Conservation (phyloP, 1,140 invertebrate genomes). For the Eumaeus atala region DNA sequence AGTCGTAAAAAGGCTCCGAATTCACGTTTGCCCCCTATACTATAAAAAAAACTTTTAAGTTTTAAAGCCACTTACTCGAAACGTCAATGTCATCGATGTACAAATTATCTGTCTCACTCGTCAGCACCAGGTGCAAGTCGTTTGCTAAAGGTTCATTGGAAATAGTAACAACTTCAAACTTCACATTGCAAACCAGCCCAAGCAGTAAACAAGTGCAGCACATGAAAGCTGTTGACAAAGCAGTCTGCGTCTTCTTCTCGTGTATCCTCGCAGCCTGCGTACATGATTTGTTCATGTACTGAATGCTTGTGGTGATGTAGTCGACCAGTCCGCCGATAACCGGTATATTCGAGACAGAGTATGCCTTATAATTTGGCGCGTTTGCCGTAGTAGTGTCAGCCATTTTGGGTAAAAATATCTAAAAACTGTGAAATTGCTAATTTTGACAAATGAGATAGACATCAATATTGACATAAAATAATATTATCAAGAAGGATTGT, state of each 20-base stretch:
- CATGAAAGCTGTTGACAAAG: slow-evolving; percentile 46
- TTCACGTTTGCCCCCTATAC: too few relatives aligned
- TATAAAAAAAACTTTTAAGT: too few relatives aligned
- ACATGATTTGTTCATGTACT: slow-evolving; percentile 45
- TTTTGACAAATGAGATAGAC: too few relatives aligned
- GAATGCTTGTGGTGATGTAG: slow-evolving; percentile 44
- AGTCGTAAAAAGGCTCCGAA: too few relatives aligned
- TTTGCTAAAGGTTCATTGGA: slow-evolving; percentile 41
- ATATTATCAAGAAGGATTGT: too few relatives aligned
- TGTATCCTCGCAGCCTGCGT: slow-evolving; percentile 37
- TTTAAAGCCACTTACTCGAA: slow-evolving; percentile 37
- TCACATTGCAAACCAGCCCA: slow-evolving; percentile 49
- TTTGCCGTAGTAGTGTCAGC: neutral
- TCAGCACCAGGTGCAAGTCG: slow-evolving; percentile 54
- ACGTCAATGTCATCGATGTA: slow-evolving; percentile 61
- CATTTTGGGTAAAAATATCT: neutral
- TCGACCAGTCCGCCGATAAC: slow-evolving; percentile 50
- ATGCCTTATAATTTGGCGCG: slow-evolving; percentile 38
- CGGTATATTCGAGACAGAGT: slow-evolving; percentile 43
- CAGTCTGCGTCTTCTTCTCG: slow-evolving; percentile 26
- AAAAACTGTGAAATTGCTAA: too few relatives aligned
- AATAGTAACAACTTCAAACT: slow-evolving; percentile 53
- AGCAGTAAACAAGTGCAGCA: slow-evolving; percentile 39
- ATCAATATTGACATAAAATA: too few relatives aligned
- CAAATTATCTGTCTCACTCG: slow-evolving; percentile 53